phyloP scores from a whole-genome alignment of 2,888 invertebrate species.

The Pandemis heparana region DNA sequence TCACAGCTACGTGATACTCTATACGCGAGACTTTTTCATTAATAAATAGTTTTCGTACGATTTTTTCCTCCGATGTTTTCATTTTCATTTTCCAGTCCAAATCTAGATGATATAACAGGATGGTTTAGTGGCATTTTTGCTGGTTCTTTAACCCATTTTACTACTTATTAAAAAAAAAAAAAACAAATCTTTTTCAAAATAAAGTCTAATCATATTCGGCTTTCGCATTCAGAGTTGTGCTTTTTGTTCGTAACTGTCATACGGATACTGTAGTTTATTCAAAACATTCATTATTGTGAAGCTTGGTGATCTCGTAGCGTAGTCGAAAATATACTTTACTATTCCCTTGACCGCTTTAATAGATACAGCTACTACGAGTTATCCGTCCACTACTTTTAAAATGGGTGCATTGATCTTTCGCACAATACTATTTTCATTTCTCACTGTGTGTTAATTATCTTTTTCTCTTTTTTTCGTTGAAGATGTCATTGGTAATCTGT shows the following conservation, averaged over 20 bases:
- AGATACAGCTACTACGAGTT: slow-evolving; percentile 6
- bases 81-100: too few relatives aligned
- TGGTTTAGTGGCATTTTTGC: too few relatives aligned
- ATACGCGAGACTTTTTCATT: neutral
- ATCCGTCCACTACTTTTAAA: slow-evolving; percentile 18
- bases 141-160: too few relatives aligned
- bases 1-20: neutral
- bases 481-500: neutral
- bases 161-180: too few relatives aligned
- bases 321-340: slow-evolving; percentile 29
- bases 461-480: neutral
- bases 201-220: too few relatives aligned
- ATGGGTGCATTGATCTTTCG: slow-evolving; percentile 7
- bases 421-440: neutral
- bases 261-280: neutral
- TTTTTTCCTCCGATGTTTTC: neutral
- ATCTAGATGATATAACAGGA: too few relatives aligned
- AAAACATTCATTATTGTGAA: slow-evolving; percentile 8
- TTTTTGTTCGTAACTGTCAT: too few relatives aligned
- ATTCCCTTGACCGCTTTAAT: slow-evolving; percentile 37
- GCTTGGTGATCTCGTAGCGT: slow-evolving; percentile 4
- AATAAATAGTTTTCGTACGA: neutral
- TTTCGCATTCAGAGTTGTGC: too few relatives aligned
- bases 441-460: neutral
- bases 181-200: too few relatives aligned